Conservation (phyloP, 2,888 invertebrate genomes). For the Chouioia cunea region DNA sequence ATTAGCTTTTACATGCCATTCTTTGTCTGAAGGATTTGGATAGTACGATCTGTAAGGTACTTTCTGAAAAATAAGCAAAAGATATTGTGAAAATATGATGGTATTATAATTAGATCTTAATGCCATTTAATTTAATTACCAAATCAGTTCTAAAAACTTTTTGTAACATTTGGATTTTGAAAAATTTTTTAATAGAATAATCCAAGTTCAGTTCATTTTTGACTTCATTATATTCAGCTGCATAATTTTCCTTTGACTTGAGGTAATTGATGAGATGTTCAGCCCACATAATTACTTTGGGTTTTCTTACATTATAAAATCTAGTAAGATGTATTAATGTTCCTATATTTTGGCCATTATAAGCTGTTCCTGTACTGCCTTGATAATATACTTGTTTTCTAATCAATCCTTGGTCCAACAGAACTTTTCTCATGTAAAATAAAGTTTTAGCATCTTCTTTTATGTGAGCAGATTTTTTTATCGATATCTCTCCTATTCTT, state of each 20-base stretch:
- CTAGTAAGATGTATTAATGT: conserved; percentile 75
- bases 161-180: conserved; percentile 71
- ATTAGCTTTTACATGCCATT: conserved; percentile 71
- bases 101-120: conserved; percentile 37
- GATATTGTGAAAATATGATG: conserved; percentile 12
- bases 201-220: conserved; percentile 68
- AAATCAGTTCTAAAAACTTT: conserved; percentile 71
- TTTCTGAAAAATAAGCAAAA: conserved; percentile 57
- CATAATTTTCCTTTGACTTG: conserved; percentile 71
- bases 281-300: conserved; percentile 70
- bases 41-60: conserved; percentile 72
- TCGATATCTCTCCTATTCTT: conserved; percentile 78
- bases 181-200: conserved; percentile 69
- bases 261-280: conserved; percentile 72
- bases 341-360: conserved; percentile 58
- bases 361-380: conserved; percentile 67
- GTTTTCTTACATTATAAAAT: conserved; percentile 74
- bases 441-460: conserved; percentile 75
- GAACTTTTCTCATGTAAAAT: conserved; percentile 75
- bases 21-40: conserved; percentile 71
- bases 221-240: conserved; percentile 71
- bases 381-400: conserved; percentile 74
- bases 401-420: conserved; percentile 74
- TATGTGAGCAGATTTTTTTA: conserved; percentile 69
- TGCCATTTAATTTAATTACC: conserved; percentile 62